Percentiles rank a stretch among this genome's conserved stretches.
Evolutionary conservation across 2,888 invertebrate species (phyloP).

Genomic region (Standfussiana lucernea): DNA sequence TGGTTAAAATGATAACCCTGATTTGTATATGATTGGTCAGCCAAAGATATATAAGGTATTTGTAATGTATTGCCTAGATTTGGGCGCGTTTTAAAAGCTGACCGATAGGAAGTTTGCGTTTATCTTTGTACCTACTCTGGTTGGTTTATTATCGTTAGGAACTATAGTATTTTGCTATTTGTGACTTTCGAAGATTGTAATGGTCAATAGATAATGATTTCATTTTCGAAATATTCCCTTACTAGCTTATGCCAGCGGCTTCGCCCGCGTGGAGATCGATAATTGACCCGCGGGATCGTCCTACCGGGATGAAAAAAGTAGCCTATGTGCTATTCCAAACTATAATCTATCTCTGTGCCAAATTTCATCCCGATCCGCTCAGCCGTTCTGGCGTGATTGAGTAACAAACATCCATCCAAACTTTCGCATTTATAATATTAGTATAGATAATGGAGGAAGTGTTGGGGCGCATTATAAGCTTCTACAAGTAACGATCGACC

Average conservation of each 20-base stretch:
- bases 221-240: neutral
- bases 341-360: too few species aligned
- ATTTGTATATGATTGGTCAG: slow-evolving; percentile 79
- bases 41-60: slow-evolving; percentile 69
- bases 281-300: too few species aligned
- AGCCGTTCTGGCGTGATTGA: too few species aligned
- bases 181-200: slow-evolving; percentile 13
- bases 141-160: slow-evolving; percentile 32
- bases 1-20: slow-evolving; percentile 76
- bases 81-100: slow-evolving; percentile 62
- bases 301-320: too few species aligned
- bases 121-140: slow-evolving; percentile 14
- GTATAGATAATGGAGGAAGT: neutral
- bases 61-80: slow-evolving; percentile 65
- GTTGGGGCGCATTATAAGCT: neutral
- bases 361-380: too few species aligned
- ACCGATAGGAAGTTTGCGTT: slow-evolving; percentile 29
- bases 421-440: too few species aligned
- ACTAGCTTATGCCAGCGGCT: too few species aligned
- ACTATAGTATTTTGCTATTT: slow-evolving; percentile 16
- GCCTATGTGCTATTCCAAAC: too few species aligned
- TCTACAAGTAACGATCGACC: too few species aligned
- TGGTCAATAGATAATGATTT: neutral
- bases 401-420: too few species aligned
- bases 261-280: too few species aligned